Evolutionary conservation across 2,797 vertebrate genomes (phyloP).

Genomic region (Lindbergichthys nudifrons): DNA sequence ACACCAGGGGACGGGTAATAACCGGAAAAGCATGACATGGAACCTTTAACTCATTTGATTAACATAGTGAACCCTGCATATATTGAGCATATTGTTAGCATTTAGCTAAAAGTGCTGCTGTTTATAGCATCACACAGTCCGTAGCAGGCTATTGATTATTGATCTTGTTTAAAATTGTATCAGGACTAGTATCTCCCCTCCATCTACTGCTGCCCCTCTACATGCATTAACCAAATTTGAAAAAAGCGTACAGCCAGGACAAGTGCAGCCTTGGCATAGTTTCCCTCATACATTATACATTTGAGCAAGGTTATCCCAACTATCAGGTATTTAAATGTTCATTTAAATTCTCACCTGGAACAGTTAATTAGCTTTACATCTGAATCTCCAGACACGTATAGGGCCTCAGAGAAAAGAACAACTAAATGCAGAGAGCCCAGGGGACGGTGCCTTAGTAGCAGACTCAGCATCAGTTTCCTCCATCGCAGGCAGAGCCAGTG

Average conservation of each 20-base stretch:
- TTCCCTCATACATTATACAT: slow-evolving; percentile 5
- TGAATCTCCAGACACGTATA: slow-evolving; percentile 43
- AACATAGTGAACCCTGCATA: background rate
- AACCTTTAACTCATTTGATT: background rate
- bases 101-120: background rate
- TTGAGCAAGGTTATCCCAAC: slow-evolving; percentile 11
- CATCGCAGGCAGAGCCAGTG: slow-evolving; percentile 42
- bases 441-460: slow-evolving; percentile 41
- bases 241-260: background rate
- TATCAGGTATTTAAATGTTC: slow-evolving; percentile 33
- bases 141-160: slow-evolving; percentile 2
- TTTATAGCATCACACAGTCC: background rate
- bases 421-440: slow-evolving; percentile 47
- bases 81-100: background rate
- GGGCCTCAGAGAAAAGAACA: slow-evolving; percentile 38
- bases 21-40: too few species aligned
- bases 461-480: slow-evolving; percentile 63
- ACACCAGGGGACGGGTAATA: too few species aligned
- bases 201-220: slow-evolving; percentile 1
- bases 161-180: slow-evolving; percentile 10
- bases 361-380: slow-evolving; percentile 56
- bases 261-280: background rate
- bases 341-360: slow-evolving; percentile 30
- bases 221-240: background rate
- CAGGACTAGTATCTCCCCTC: background rate